Base-by-base conservation (phyloP, 1,140 invertebrate species). In the Notospermus geniculatus region DNA sequence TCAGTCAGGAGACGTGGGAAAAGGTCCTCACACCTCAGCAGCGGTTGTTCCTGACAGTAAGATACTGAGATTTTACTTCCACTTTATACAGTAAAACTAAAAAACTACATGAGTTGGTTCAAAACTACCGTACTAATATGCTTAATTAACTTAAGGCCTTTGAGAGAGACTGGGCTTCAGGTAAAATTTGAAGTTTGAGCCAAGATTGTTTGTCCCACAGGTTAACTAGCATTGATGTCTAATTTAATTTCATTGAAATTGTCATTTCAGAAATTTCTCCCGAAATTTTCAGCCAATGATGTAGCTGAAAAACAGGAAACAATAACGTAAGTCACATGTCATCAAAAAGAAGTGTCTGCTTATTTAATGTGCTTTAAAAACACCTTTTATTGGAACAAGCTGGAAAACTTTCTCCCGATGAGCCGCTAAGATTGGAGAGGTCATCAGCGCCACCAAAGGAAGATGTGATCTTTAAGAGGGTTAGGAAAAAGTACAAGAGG, bases 211-310 rank as follows among this genome's bases (percentile, higher is more conserved):
- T n/a, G n/a, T n/a, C n/a, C n/a, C n/a, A n/a, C n/a, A n/a, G n/a
- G n/a, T n/a, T n/a, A n/a, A n/a, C n/a, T n/a, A n/a, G n/a, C n/a
- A n/a, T n/a, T n/a, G n/a, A n/a, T n/a, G n/a, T n/a, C n/a, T n/a
- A n/a, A n/a, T n/a, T 50, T 50, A 19, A 50, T 23, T 50, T 23
- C 9, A n/a, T 7, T 7, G n/a, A 28, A 63, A 63, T 60, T 43
- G 58, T 65, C 68, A 53, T 73, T 77, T 25, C 70, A 83, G 79
- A 84, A 84, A 63, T 86, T 87, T 68, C 74, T 90, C 45, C 89
- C 89, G 53, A 83, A 81, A 36, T 90, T 90, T 79, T 82, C 86
- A 30, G 84, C 86, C 71, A 85, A 88, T 78, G 85, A 89, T 76
- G 80, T 83, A 60, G 82, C 84, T 57, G 88, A 89, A 75, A 88